These are phyloP conservation scores for Trichopoda pennipes DNA, from an alignment of 2,888 invertebrate genomes.

Conservation along the genomic window DNA sequence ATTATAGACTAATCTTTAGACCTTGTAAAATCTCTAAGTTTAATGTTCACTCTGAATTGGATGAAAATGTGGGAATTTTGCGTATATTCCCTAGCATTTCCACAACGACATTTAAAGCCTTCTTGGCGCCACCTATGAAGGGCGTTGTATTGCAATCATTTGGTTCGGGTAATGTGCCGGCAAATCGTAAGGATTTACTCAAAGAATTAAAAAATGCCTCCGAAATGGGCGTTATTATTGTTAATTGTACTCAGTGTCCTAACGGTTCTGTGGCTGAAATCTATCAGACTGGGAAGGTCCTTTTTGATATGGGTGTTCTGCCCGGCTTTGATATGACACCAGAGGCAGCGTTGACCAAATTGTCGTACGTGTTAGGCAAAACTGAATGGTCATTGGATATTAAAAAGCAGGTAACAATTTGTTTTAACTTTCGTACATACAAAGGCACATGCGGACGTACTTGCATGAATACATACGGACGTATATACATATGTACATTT, in stretches of 20 bases:
- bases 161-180: slow-evolving; percentile 96
- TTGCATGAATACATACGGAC: too few species aligned
- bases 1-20: slow-evolving; percentile 83
- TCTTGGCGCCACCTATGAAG: slow-evolving; percentile 88
- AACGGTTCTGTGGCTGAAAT: slow-evolving; percentile 89
- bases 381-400: slow-evolving; percentile 84
- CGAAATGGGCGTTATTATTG: slow-evolving; percentile 89
- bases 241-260: slow-evolving; percentile 95
- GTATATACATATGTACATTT: too few species aligned
- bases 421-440: neutral
- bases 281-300: slow-evolving; percentile 91
- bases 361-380: slow-evolving; percentile 93
- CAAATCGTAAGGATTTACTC: slow-evolving; percentile 90
- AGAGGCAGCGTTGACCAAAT: slow-evolving; percentile 95
- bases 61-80: slow-evolving; percentile 91
- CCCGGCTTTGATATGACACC: slow-evolving; percentile 85
- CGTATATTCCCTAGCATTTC: slow-evolving; percentile 96
- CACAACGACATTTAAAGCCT: slow-evolving; percentile 86
- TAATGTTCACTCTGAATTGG: slow-evolving; percentile 87
- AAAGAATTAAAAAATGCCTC: slow-evolving; percentile 87
- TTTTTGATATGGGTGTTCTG: slow-evolving; percentile 77
- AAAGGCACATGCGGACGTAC: too few species aligned
- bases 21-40: slow-evolving; percentile 85
- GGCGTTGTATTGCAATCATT: slow-evolving; percentile 95
- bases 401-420: slow-evolving; percentile 84